Evolutionary conservation across 2,113 vertebrate genomes (phyloP), one percentile per base, ranked within the genome.

Genomic region (Lamprologus ornatipinnis): DNA sequence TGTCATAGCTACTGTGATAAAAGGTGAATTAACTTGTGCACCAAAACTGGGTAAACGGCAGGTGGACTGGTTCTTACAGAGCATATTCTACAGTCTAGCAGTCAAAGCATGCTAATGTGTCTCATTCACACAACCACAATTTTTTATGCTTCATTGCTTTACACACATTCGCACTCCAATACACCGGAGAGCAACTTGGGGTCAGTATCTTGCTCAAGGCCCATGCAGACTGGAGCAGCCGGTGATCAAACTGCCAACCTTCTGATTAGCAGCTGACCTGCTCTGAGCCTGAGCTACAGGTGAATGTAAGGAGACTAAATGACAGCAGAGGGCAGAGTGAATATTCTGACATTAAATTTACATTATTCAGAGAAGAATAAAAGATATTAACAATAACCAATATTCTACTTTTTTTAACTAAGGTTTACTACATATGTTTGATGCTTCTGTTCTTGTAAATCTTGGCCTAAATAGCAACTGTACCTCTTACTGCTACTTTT

Each of bases 171-270:
- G 0, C 58, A 35, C 58, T 63, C 58, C 58, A 35, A n/a, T 12
- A 6, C 17, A 35, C 17, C 0, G 3, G 60, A 65, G 31, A 65
- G 60, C 60, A 65, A 65, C 60, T 5, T 65, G 31, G 31, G 0
- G 60, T 65, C 60, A 65, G 31, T 37, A 65, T 37, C 60, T 35
- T 35, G 60, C 60, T 1, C 60, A n/a, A 37, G 60, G 19, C 33
- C 33, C 60, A 37, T 0, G 60, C 60, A 65, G 19, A 37, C 19
- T 65, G 60, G 10, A 65, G 33, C 19, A 65, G 60, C 33, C 10
- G 0, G 60, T 65, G 4, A 65, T n/a, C 31, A n/a, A 65, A 65
- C 60, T 65, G 60, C 60, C 60, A 65, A 12, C 60, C 31, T n/a
- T 35, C 6, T 65, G 31, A 35, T 35, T 35, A 12, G 58, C 31